Base-by-base conservation (phyloP, 2,797 vertebrate genomes). In the Gymnopithys bicolor region DNA sequence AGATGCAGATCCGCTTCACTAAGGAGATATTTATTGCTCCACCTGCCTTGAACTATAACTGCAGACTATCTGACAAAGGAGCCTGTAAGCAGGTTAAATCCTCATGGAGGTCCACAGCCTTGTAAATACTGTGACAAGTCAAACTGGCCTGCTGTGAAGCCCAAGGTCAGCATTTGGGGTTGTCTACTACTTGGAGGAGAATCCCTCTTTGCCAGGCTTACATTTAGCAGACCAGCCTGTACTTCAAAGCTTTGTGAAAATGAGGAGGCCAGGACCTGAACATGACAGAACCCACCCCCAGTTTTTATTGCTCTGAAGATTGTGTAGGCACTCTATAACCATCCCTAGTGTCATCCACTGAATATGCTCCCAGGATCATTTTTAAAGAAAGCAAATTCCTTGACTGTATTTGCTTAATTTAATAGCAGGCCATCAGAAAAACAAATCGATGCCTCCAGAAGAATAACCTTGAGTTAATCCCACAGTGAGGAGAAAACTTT, bases 1-100 rank as follows among this genome's bases (percentile, higher is more conserved):
- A 74, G n/a, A 79, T 84, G 80, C 52, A 84, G 85, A 93, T 76
- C 70, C 93, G 24, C 52, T 82, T 84, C 67, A 60, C 52, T 74
- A 32, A 81, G 33, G 45, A 73, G 58, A 30, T 67, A 70, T 88
- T 96, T 86, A 84, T 79, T 78, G 58, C 19, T 59, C 78, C 66
- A 10, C 12, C 48, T 86, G 52, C 77, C 67, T 84, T 85, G 58
- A 94, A 85, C 56, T 66, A 10, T 52, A 74, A 45, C 53, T 74
- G 45, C 56, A 91, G 77, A 60, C 19, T 41, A 39, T 62, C 55
- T 84, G 70, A 68, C 60, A 81, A 46, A 63, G 51, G 24, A 37
- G 32, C 33, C 48, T 76, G 33, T 28, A 83, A 80, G 46, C 13
- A 80, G 41, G 33, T 85, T 87, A 78, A 66, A 89, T 64, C 60